These are phyloP conservation scores for Delphinapterus leucas DNA, from an alignment of 2,113 vertebrate genomes.

Conservation along the genomic window DNA sequence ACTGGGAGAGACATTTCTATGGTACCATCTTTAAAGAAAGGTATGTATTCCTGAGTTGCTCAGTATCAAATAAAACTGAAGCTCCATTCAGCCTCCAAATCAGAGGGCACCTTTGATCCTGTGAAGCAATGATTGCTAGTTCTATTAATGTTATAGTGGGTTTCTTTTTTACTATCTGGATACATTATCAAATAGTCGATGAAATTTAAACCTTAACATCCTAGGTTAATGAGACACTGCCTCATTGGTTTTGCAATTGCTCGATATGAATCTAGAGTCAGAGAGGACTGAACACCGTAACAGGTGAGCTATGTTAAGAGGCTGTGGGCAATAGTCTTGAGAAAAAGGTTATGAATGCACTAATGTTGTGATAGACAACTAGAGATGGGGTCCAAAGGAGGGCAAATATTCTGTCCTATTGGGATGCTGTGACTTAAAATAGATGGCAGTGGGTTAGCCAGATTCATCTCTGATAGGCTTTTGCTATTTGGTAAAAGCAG, in stretches of 20 bases:
- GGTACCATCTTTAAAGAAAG: not conserved
- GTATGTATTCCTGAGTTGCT: not conserved
- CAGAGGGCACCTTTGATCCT: slow-evolving; percentile 26
- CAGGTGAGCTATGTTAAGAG: not conserved
- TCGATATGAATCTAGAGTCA: not conserved
- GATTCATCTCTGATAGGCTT: not conserved
- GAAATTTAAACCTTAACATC: slow-evolving; percentile 16
- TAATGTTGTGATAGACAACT: not conserved
- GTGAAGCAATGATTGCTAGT: not conserved
- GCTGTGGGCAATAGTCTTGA: not conserved
- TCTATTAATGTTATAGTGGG: not conserved
- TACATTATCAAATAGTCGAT: not conserved
- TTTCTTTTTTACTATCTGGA: slow-evolving; percentile 45
- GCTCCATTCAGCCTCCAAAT: not conserved
- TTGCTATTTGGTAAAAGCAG: not conserved
- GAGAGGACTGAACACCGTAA: not conserved
- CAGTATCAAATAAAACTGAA: not conserved
- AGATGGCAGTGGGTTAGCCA: not conserved
- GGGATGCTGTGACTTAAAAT: not conserved
- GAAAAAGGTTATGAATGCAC: not conserved
- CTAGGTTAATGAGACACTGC: not conserved
- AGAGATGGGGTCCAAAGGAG: not conserved
- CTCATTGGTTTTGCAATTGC: not conserved
- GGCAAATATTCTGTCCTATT: not conserved
- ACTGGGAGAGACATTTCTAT: not conserved